These are phyloP conservation scores for Laupala kohalensis DNA, from an alignment of 1,140 invertebrate species.

Conservation along the genomic window DNA sequence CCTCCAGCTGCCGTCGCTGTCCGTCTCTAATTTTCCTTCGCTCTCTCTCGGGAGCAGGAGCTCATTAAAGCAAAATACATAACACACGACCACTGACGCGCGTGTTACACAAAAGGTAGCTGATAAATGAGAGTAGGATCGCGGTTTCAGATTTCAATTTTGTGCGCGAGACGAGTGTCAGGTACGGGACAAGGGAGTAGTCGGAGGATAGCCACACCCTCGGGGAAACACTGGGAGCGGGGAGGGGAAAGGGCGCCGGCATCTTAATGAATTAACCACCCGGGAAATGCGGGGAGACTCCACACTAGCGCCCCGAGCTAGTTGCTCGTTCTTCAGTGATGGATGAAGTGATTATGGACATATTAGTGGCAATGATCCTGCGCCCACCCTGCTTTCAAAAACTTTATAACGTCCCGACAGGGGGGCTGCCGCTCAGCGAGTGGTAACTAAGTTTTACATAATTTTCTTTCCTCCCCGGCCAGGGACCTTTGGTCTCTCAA, in stretches of 20 bases:
- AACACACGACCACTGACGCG: background rate
- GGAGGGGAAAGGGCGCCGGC: background rate
- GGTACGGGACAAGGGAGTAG: too few relatives aligned
- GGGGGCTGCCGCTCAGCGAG: background rate
- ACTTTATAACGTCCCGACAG: background rate
- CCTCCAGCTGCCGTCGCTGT: too few relatives aligned
- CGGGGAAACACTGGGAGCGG: too few relatives aligned
- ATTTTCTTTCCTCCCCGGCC: background rate
- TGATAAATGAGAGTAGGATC: background rate
- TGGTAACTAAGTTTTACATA: background rate
- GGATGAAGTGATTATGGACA: background rate
- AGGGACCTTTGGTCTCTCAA: too few relatives aligned
- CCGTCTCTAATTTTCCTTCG: too few relatives aligned
- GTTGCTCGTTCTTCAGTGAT: background rate
- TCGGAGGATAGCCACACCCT: too few relatives aligned
- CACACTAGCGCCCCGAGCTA: too few relatives aligned
- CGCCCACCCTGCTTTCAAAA: background rate
- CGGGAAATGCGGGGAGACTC: background rate
- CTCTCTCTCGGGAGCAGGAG: background rate
- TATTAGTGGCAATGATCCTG: background rate
- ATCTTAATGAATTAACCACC: background rate
- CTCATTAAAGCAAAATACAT: background rate
- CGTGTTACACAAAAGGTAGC: background rate
- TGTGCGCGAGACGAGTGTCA: background rate
- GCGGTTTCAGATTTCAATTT: background rate